Conservation (phyloP, 2,888 invertebrate genomes). For the Drosophila paracracens region DNA sequence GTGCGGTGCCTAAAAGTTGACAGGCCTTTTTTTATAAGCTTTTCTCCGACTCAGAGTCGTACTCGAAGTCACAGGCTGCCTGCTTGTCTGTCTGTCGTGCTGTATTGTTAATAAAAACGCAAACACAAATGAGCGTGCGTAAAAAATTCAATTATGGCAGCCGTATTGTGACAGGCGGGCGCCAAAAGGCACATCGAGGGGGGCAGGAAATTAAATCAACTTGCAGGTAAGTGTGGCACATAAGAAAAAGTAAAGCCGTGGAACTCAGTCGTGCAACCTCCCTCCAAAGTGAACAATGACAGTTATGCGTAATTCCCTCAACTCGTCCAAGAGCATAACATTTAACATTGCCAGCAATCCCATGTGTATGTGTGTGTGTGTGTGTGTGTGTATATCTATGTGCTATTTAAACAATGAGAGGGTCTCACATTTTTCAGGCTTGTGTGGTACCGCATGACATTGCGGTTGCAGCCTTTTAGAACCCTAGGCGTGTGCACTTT, state of each 20-base stretch:
- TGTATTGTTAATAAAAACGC: conserved; percentile 75
- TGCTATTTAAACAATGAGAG: conserved; percentile 45
- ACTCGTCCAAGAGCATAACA: conserved; percentile 37
- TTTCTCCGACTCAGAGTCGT: conserved; percentile 5
- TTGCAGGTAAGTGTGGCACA: conserved; percentile 55
- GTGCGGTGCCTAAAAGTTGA: conserved; percentile 65
- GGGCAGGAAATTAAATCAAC: conserved; percentile 72
- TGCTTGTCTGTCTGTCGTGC: conserved; percentile 44
- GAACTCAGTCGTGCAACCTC: conserved; percentile 11
- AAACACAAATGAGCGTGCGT: conserved; percentile 81
- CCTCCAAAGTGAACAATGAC: conserved; percentile 58
- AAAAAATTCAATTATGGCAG: conserved; percentile 76
- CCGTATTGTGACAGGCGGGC: conserved; percentile 31
- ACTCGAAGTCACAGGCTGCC: conserved; percentile 5
- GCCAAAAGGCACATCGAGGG: conserved; percentile 39
- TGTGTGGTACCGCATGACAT: conserved; percentile 48
- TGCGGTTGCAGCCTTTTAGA: conserved; percentile 63
- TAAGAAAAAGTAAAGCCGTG: conserved; percentile 24
- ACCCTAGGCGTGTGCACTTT: conserved; percentile 67
- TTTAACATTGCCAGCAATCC: conserved; percentile 47
- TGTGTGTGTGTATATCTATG: conserved; percentile 13
- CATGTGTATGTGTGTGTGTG: conserved; percentile 4
- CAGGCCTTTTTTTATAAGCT: conserved; percentile 70
- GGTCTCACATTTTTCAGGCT: conserved; percentile 54
- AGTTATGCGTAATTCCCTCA: conserved; percentile 64